Percentiles rank a stretch among this genome's conserved stretches.
Conservation (phyloP, 2,113 vertebrate genomes). For the Ptychochromis oligacanthus region DNA sequence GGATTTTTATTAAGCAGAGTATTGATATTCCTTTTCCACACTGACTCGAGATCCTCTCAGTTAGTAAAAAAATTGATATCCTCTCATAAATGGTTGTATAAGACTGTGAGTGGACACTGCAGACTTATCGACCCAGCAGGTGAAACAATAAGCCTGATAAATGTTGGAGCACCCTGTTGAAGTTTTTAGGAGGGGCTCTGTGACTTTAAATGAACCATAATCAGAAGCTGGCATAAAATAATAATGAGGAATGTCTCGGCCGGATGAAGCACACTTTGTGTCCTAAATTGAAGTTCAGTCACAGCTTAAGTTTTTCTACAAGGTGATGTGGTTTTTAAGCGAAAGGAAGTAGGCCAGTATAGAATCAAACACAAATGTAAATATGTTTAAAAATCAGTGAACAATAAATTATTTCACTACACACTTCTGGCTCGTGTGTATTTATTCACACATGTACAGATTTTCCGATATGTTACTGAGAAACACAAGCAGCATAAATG, state of each 20-base stretch:
- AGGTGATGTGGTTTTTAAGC: background rate
- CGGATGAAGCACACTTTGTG: background rate
- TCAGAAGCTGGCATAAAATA: background rate
- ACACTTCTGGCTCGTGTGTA: background rate
- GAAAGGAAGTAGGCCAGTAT: background rate
- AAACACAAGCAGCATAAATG: background rate
- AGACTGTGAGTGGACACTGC: background rate
- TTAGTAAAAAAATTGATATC: background rate
- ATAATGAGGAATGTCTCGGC: background rate
- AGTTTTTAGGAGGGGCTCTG: background rate
- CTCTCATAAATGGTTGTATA: conserved; percentile 20
- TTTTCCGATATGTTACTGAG: background rate
- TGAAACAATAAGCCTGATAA: conserved; percentile 16
- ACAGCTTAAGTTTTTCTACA: background rate
- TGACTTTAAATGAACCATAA: conserved; percentile 14
- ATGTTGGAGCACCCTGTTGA: background rate
- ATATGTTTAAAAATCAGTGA: background rate
- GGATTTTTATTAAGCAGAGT: background rate
- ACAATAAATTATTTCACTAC: conserved; percentile 32
- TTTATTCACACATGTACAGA: background rate
- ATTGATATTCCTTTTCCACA: background rate
- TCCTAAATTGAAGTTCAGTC: background rate
- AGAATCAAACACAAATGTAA: background rate
- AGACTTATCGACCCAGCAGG: background rate
- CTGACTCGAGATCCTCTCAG: background rate